These are phyloP conservation scores for Odontesthes bonariensis DNA, from an alignment of 2,113 vertebrate genomes.

Conservation along the genomic window DNA sequence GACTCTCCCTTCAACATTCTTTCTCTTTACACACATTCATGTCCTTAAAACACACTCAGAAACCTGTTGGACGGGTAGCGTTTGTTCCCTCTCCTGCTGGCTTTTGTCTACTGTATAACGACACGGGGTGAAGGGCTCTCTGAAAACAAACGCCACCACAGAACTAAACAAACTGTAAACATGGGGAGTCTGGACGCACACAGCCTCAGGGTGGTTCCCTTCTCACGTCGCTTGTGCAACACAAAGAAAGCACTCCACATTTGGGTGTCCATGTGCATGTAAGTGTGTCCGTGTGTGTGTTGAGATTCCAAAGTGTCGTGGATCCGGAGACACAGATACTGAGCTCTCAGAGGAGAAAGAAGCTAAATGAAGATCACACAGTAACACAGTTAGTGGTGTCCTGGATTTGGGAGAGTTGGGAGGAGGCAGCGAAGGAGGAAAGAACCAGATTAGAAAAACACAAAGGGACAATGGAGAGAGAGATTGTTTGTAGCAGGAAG, in stretches of 20 bases:
- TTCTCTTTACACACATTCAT: conserved; percentile 16
- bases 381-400: conserved; percentile 48
- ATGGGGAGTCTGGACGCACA: conserved; percentile 2
- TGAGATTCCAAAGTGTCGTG: conserved; percentile 9
- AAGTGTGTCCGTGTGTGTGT: conserved; percentile 4
- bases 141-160: conserved; percentile 1
- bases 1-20: conserved; percentile 46
- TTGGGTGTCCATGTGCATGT: conserved; percentile 4
- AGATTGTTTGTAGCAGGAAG: conserved; percentile 17
- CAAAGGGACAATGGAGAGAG: conserved; percentile 4
- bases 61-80: conserved; percentile 59
- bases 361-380: conserved; percentile 56
- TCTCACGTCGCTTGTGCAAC: conserved; percentile 33
- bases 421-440: conserved; percentile 16
- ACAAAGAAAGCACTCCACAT: conserved; percentile 38
- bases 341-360: conserved; percentile 40
- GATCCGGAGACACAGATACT: conserved; percentile 47
- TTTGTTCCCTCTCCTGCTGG: conserved; percentile 9
- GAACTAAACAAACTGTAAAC: neutral
- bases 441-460: conserved; percentile 14
- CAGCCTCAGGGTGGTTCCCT: conserved; percentile 32
- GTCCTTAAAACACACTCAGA: conserved; percentile 22
- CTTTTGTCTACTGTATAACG: conserved; percentile 11
- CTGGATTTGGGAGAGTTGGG: conserved; percentile 35
- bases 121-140: neutral